Base-by-base conservation (phyloP, 2,888 invertebrate genomes). In the Automeris io region DNA sequence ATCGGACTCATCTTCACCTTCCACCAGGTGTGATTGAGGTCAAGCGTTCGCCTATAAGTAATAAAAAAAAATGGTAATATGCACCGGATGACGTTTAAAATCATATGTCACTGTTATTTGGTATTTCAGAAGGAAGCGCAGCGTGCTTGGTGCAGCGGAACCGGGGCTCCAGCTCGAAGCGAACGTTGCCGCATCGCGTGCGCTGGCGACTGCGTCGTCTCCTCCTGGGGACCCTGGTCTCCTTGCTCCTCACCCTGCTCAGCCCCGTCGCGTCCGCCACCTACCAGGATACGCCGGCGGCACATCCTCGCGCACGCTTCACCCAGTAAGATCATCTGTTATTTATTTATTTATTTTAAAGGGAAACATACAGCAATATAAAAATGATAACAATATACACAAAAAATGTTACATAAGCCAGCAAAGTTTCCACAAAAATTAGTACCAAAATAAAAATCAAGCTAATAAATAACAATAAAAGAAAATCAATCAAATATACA, bases 201-300 rank as follows among this genome's bases (percentile, higher is more conserved):
- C 62, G 88, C 91, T 0, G 88, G 89, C n/a, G 92, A 92, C 76
- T 91, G 91, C 63, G 90, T 91, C 18, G 87, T 91, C 35, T 90
- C 91, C 0, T 75, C 89, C 0, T 92, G 91, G 91, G 88, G 82
- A 0, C 56, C 79, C 0, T 92, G 91, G 91, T 65, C 79, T 1
- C 67, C 76, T 1, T 89, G 89, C 62, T 66, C 78, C 0, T 75
- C 77, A 2, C 35, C 75, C 4, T 87, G 87, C 46, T 72, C 76
- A 3, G 68, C 79, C 0, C 64, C 70, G 3, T 51, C 64, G 0
- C 70, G 66, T 23, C 67, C 72, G 1, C 62, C 70, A 2, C 85
- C 77, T 12, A 57, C 58, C 0, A 57, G 71, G 11, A 69, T 62
- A 0, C 55, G 85, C 3, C 44, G 55, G 0, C 41, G 83, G 5